These are phyloP conservation scores for Leptinotarsa rubiginosa DNA, from an alignment of 2,888 invertebrate genomes.

Conservation along the genomic window DNA sequence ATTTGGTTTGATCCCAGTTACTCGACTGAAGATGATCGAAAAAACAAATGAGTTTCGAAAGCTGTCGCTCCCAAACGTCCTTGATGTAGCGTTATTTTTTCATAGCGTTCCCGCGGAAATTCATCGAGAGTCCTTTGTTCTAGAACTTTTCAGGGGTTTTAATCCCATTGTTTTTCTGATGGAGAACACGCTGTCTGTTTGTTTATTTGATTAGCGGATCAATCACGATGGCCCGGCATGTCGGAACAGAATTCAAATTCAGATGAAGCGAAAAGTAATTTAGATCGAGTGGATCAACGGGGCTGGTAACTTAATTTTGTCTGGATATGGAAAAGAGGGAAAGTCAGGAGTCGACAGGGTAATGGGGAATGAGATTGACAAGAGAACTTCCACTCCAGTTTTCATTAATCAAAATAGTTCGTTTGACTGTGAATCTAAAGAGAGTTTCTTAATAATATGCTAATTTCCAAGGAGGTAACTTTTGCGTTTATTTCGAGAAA, in stretches of 20 bases:
- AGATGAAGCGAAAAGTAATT: background rate
- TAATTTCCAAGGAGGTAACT: too few relatives aligned
- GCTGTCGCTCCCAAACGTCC: conserved; percentile 8
- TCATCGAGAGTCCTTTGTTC: background rate
- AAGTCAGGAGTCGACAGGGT: background rate
- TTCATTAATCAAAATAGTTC: too few relatives aligned
- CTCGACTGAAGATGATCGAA: conserved; percentile 4
- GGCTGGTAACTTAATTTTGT: background rate
- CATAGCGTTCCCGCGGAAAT: background rate
- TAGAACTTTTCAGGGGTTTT: background rate
- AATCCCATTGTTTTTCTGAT: background rate
- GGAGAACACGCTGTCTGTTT: conserved; percentile 2
- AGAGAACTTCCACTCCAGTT: too few relatives aligned
- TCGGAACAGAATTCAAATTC: background rate
- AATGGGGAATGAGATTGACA: too few relatives aligned
- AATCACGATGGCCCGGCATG: background rate
- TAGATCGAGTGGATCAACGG: background rate
- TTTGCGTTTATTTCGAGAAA: too few relatives aligned
- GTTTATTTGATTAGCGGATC: conserved; percentile 16
- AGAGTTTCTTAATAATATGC: too few relatives aligned
- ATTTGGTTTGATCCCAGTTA: conserved; percentile 8
- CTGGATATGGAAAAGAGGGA: background rate
- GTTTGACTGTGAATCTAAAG: too few relatives aligned
- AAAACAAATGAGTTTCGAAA: conserved; percentile 11
- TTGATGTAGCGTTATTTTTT: conserved; percentile 2